Evolutionary conservation across 2,113 vertebrate genomes (phyloP).

Genomic region (Megaceryle maxima): DNA sequence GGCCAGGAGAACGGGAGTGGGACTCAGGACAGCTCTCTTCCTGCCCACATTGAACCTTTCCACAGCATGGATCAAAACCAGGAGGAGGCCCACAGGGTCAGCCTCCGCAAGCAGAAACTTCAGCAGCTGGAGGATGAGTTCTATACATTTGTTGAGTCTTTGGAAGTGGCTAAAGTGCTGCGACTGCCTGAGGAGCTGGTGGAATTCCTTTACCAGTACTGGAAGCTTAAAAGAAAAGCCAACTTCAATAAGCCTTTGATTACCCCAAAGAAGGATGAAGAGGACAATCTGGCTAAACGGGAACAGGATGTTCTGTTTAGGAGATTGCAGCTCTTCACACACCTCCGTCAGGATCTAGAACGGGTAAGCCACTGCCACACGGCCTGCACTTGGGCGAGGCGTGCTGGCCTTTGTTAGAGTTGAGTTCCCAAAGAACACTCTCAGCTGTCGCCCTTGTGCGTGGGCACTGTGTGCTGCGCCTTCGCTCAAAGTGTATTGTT

Average conservation of each 20-base stretch:
- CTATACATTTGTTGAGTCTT: constrained; percentile 85
- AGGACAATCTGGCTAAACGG: constrained; percentile 92
- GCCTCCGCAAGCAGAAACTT: constrained; percentile 90
- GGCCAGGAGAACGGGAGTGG: constrained; percentile 63
- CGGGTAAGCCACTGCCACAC: constrained; percentile 75
- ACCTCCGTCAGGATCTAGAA: constrained; percentile 96
- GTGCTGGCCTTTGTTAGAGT: not conserved
- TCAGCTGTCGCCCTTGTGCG: fast-evolving
- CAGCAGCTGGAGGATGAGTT: constrained; percentile 96
- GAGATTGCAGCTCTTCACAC: constrained; percentile 93
- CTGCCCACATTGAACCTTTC: constrained; percentile 52
- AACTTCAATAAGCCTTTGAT: constrained; percentile 95
- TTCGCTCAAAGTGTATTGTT: not conserved
- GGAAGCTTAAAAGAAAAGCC: constrained; percentile 95
- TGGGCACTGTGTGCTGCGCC: fast-evolving
- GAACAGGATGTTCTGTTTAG: constrained; percentile 95
- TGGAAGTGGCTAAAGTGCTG: constrained; percentile 83
- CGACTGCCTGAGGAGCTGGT: constrained; percentile 81
- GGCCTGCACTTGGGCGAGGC: fast-evolving
- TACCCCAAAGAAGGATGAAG: constrained; percentile 94
- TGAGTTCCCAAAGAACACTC: fast-evolving
- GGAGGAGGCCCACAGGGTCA: constrained; percentile 84
- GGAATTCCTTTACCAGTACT: constrained; percentile 95
- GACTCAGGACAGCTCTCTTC: constrained; percentile 39
- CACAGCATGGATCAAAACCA: constrained; percentile 75